phyloP scores from a whole-genome alignment of 2,888 invertebrate species.

The Sminthurinus aureus region DNA sequence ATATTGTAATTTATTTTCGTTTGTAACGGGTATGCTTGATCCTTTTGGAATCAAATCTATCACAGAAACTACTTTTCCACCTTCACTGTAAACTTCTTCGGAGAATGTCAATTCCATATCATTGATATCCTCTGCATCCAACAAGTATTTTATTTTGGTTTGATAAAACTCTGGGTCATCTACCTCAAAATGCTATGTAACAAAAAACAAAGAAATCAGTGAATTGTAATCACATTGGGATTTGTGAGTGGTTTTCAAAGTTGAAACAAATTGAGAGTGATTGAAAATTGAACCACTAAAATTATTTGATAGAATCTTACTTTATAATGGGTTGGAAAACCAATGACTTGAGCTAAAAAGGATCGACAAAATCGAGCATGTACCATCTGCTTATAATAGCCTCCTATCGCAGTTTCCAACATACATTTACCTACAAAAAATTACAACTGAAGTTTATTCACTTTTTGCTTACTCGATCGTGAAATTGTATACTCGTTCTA shows the following conservation, averaged over 20 bases:
- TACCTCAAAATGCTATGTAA: conserved; percentile 64
- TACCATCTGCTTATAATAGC: conserved; percentile 64
- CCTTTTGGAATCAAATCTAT: conserved; percentile 65
- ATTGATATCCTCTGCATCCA: conserved; percentile 63
- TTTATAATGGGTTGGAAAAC: conserved; percentile 65
- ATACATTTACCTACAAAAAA: conserved; percentile 66
- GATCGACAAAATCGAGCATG: conserved; percentile 65
- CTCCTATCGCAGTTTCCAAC: conserved; percentile 65
- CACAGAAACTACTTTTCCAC: conserved; percentile 61
- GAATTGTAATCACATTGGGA: too few species aligned
- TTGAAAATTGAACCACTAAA: not conserved
- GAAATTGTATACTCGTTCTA: too few species aligned
- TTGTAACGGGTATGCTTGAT: conserved; percentile 63
- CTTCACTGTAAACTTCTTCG: conserved; percentile 63
- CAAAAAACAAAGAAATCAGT: conserved; percentile 5
- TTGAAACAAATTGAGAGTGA: not conserved
- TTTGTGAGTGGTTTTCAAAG: too few species aligned
- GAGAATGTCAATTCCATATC: conserved; percentile 63
- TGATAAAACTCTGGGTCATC: conserved; percentile 66
- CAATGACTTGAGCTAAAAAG: conserved; percentile 66
- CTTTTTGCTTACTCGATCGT: too few species aligned
- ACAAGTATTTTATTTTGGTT: conserved; percentile 64
- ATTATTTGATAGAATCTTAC: conserved; percentile 56
- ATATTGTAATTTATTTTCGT: conserved; percentile 65
- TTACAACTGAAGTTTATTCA: too few species aligned